Base-by-base conservation (phyloP, 1,140 invertebrate species). In the Sarcophaga peregrina region DNA sequence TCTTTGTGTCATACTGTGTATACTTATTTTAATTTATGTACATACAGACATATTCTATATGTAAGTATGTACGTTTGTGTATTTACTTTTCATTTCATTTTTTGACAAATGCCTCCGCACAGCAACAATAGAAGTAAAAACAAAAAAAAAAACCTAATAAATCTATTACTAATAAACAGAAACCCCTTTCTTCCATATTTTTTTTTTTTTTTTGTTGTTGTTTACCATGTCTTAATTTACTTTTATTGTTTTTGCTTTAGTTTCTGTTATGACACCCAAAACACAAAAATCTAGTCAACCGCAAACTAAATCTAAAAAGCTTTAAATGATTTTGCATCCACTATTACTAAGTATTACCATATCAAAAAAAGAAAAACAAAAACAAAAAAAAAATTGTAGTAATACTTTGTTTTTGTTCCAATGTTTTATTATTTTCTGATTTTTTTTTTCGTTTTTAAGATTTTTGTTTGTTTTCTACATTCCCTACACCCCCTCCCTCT, bases 281-380 rank as follows among this genome's bases (percentile, higher is more conserved):
- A 50, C 75, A 50, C 75, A 78, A 47, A 78, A 78, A 78, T 78
- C 75, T 78, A 78, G 75, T 78, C 75, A 78, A 78, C 75, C 75
- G 75, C 75, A 78, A 78, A 78, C 47, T 78, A 78, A 78, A 78
- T 78, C 75, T 78, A 78, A 78, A 78, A 78, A 50, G 75, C 47
- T 78, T 52, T 78, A 78, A 78, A 78, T 50, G 75, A 78, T 78
- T 78, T 78, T 78, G 75, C 75, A 78, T 78, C 75, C 47, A 78
- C 75, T 68, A 68, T 58, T 37, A 37, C 25, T 37, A 37, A 37
- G 25, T 37, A 37, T 37, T 37, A 37, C 25, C 25, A 37, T 37
- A 37, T 2, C 1, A 37, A 37, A 37, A 37, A 37, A 37, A 37
- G 25, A 37, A 37, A n/a, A n/a, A n/a, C n/a, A n/a, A n/a, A n/a